Evolutionary conservation across 2,888 invertebrate genomes (phyloP), one percentile per base, ranked within the genome.

Genomic region (Marasmarcha lunaedactyla): DNA sequence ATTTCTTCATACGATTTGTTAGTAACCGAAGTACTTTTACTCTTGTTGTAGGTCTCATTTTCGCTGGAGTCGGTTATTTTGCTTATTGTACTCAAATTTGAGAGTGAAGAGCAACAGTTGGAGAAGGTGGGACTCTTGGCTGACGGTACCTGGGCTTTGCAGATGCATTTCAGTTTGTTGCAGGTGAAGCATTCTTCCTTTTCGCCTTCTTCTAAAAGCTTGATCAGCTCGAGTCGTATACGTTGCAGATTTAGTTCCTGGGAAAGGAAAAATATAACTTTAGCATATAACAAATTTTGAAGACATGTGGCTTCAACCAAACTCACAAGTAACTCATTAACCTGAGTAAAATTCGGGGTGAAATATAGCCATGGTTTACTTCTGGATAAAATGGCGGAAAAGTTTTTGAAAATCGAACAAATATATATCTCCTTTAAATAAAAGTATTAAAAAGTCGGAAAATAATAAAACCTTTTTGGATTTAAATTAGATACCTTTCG

Each of bases 221-320:
- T 26, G 6, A 49, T 44, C 14, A 53, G 37, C 11, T 53, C 51
- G 10, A 45, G 38, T 33, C 46, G 38, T 5, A 51, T 40, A 4
- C 46, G 40, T 12, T 51, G 45, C n/a, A 55, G 49, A 37, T 53
- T 55, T 11, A 51, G 33, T 33, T 52, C 51, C 54, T 55, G 49
- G 1, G 47, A 51, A 25, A 12, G n/a, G n/a, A n/a, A 36, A 12
- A 35, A 11, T 25, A 25, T 25, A 7, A 10, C n/a, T n/a, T n/a
- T n/a, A n/a, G n/a, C n/a, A 25, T 25, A 10, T 7, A 5, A 7
- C 26, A 7, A 25, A 7, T 10, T 25, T 25, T 25, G 26, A 5
- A 25, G 26, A 7, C 10, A 25, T 25, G 5, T 25, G 26, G 26
- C 26, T 5, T 25, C 26, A 25, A 25, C 26, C 26, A 10, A 25